These are phyloP conservation scores for Drosophila kuntzei DNA, from an alignment of 2,888 invertebrate species.

Conservation along the genomic window DNA sequence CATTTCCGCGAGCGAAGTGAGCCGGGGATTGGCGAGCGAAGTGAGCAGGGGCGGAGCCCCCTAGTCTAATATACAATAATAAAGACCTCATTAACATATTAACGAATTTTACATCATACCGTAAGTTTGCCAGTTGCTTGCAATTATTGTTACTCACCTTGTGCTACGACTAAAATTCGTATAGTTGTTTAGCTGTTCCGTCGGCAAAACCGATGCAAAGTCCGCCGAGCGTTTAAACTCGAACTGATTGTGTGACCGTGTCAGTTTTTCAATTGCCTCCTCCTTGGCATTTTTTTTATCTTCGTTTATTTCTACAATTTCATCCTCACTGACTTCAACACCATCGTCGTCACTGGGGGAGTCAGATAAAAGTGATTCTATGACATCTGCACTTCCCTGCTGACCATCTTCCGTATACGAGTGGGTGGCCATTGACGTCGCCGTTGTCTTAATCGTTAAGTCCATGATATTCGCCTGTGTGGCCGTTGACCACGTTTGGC, in stretches of 20 bases:
- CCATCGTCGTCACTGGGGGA: neutral
- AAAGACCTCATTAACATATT: no score
- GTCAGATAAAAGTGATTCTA: slow-evolving; percentile 3
- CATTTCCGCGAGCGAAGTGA: no score
- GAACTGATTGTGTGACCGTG: slow-evolving; percentile 47
- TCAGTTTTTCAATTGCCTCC: slow-evolving; percentile 13
- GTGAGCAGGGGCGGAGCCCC: no score
- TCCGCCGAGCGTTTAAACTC: slow-evolving; percentile 69
- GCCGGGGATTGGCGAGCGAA: no score
- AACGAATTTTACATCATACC: no score
- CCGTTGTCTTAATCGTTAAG: slow-evolving; percentile 50
- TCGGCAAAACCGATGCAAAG: slow-evolving; percentile 37
- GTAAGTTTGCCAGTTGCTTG: no score
- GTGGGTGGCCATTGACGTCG: neutral
- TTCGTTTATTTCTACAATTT: slow-evolving; percentile 10
- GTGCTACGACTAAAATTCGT: slow-evolving; percentile 73
- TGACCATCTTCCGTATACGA: neutral
- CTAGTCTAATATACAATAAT: no score
- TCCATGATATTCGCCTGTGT: slow-evolving; percentile 67
- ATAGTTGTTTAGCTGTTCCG: slow-evolving; percentile 66
- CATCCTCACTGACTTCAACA: neutral
- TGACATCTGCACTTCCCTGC: neutral
- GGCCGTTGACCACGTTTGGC: slow-evolving; percentile 70
- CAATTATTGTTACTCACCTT: slow-evolving; percentile 55
- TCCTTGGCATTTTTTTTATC: slow-evolving; percentile 14